Evolutionary conservation across 2,888 invertebrate genomes (phyloP).

Genomic region (Diarsia brunnea): DNA sequence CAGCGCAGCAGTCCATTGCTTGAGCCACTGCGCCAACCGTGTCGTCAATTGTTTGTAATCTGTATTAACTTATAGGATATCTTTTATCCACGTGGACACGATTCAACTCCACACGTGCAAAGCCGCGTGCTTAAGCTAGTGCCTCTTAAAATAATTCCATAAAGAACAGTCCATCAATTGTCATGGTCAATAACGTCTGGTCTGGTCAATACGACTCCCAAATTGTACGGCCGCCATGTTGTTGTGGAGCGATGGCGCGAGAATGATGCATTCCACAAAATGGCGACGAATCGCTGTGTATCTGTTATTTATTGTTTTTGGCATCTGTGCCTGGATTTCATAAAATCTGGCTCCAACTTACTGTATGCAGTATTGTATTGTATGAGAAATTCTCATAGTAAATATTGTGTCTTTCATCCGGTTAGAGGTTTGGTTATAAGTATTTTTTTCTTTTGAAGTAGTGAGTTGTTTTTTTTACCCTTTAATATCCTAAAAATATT

Average conservation of each 20-base stretch:
- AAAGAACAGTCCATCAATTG: background rate
- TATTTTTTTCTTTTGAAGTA: background rate
- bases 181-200: background rate
- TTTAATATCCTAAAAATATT: background rate
- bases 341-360: constrained; percentile 7
- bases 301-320: constrained; percentile 45
- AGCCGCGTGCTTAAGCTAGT: too few species aligned
- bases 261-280: constrained; percentile 40
- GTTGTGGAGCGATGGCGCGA: constrained; percentile 24
- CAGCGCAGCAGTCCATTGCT: too few species aligned
- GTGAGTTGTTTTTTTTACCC: too few species aligned
- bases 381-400: background rate
- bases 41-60: too few species aligned
- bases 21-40: too few species aligned
- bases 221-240: constrained; percentile 29
- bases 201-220: background rate
- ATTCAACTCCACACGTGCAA: too few species aligned
- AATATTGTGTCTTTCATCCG: background rate
- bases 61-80: too few species aligned
- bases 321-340: constrained; percentile 3
- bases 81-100: too few species aligned
- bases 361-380: background rate
- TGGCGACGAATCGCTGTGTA: constrained; percentile 39
- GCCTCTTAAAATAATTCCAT: background rate
- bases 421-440: background rate